These are phyloP conservation scores for Prolemur simus DNA, from an alignment of 2,113 vertebrate species.

Conservation along the genomic window DNA sequence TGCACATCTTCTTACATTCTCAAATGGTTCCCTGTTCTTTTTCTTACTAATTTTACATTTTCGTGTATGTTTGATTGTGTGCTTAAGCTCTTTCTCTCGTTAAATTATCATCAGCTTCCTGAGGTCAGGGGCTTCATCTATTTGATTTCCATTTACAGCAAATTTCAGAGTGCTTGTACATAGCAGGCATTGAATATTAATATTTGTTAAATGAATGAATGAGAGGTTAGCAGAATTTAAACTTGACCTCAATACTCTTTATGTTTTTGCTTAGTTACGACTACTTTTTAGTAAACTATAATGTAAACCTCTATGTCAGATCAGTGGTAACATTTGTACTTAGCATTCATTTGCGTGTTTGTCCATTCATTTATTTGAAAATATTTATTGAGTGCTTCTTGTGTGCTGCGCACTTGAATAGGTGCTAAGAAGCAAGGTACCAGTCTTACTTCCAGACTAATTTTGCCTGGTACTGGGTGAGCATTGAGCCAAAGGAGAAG, in stretches of 20 bases:
- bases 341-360: background rate
- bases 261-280: background rate
- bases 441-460: background rate
- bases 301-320: background rate
- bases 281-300: background rate
- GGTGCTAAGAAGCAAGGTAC: background rate
- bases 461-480: background rate
- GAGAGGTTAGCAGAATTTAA: background rate
- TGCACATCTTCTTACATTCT: background rate
- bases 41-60: background rate
- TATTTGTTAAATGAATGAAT: conserved; percentile 23
- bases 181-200: background rate
- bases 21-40: background rate
- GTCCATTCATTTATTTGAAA: background rate
- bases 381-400: background rate
- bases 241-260: background rate
- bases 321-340: background rate
- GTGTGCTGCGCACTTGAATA: background rate
- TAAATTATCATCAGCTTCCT: background rate
- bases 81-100: background rate
- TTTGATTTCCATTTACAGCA: background rate
- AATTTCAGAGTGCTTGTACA: background rate
- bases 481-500: background rate
- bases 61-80: background rate
- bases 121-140: background rate